Conservation (phyloP, 2,113 vertebrate species). For the Podiceps cristatus region DNA sequence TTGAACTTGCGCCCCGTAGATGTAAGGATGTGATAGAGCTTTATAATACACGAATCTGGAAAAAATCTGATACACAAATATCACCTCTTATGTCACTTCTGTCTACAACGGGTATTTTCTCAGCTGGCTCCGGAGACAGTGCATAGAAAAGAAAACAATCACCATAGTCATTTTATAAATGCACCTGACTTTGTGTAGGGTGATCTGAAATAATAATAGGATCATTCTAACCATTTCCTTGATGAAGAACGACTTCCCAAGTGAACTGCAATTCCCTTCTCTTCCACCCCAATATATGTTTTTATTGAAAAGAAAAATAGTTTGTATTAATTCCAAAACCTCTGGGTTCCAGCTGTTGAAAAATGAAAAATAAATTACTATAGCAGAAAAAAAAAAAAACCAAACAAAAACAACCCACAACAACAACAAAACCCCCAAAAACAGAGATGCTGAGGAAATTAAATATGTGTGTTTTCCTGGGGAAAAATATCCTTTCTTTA, state of each 20-base stretch:
- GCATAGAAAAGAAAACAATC: neutral
- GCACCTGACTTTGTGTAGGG: neutral
- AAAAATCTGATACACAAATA: neutral
- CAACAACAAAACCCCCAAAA: too few species aligned
- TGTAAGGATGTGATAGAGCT: neutral
- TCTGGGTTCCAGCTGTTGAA: neutral
- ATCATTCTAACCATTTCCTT: neutral
- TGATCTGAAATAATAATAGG: neutral
- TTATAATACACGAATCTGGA: neutral
- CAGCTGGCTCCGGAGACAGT: neutral
- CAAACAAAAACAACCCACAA: too few species aligned
- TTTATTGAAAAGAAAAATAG: neutral
- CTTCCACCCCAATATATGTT: neutral
- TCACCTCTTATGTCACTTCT: neutral
- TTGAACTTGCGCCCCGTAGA: neutral
- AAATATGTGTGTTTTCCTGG: neutral
- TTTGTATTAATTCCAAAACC: neutral
- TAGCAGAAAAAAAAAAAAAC: neutral
- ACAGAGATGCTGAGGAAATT: neutral
- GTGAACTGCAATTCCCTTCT: neutral
- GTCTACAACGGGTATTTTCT: neutral
- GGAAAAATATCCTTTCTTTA: neutral
- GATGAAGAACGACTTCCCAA: neutral
- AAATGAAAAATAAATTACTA: neutral
- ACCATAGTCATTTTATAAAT: neutral